Evolutionary conservation across 30 jellyfish, hydroid and myxozoan species (phyloP).

Genomic region (Turritopsis dohrnii): DNA sequence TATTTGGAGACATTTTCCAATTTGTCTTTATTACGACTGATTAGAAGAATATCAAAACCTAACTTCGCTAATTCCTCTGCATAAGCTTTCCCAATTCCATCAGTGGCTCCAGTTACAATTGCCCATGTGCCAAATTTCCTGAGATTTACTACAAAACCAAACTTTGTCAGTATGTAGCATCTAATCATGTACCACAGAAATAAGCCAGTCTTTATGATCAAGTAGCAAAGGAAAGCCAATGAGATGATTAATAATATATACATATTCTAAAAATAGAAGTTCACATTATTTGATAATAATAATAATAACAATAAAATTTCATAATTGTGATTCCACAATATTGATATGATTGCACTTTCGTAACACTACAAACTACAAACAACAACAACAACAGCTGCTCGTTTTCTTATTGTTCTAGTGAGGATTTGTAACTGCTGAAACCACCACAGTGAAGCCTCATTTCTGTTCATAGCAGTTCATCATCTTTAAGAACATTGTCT

Average conservation of each 20-base stretch:
- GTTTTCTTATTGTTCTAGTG: too few species aligned
- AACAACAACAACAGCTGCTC: too few species aligned
- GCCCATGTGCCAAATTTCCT: constrained; percentile 43
- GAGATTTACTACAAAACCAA: constrained; percentile 23
- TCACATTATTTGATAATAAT: background rate
- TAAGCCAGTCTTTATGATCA: background rate
- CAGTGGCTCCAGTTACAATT: constrained; percentile 51
- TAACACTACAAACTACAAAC: too few species aligned
- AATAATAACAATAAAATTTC: background rate
- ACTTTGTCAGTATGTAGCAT: constrained; percentile 9
- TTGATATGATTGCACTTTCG: too few species aligned
- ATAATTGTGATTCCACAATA: too few species aligned
- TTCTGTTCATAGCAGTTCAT: too few species aligned
- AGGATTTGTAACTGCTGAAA: too few species aligned
- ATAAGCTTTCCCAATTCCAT: constrained; percentile 44
- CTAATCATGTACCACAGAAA: constrained; percentile 21
- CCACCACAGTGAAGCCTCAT: too few species aligned
- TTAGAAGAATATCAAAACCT: constrained; percentile 36
- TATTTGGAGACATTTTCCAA: constrained; percentile 21
- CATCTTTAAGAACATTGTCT: too few species aligned
- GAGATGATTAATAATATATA: background rate
- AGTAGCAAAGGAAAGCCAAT: background rate
- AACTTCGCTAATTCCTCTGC: constrained; percentile 31
- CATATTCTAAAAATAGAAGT: background rate
- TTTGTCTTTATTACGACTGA: constrained; percentile 28